Conservation (phyloP, 2,888 invertebrate species). For the Apomyelois bistriatella region DNA sequence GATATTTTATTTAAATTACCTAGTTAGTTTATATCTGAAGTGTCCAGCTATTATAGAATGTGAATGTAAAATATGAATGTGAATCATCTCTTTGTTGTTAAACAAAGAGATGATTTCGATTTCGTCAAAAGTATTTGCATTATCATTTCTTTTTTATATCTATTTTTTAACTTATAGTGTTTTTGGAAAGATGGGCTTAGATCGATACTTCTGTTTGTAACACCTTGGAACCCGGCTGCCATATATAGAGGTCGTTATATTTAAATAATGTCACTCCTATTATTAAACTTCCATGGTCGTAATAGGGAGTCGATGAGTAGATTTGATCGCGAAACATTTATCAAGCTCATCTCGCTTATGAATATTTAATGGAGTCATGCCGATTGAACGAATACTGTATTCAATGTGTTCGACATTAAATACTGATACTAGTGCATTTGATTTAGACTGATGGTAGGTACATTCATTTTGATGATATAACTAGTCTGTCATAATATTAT, state of each 20-base stretch:
- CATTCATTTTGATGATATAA: background rate
- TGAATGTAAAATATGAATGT: too few species aligned
- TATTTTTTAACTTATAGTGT: too few species aligned
- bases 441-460: constrained; percentile 9
- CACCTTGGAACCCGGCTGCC: too few species aligned
- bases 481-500: background rate
- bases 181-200: too few species aligned
- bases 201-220: too few species aligned
- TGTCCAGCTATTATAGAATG: too few species aligned
- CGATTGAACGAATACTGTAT: constrained; percentile 35
- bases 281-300: constrained; percentile 16
- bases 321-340: constrained; percentile 35
- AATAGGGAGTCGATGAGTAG: constrained; percentile 30
- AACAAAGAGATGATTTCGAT: too few species aligned
- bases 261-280: background rate
- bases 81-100: too few species aligned
- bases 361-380: constrained; percentile 48
- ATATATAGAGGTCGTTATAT: background rate
- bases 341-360: constrained; percentile 46
- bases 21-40: too few species aligned
- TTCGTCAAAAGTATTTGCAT: too few species aligned
- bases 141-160: too few species aligned
- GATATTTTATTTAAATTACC: constrained; percentile 38
- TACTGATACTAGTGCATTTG: constrained; percentile 23
- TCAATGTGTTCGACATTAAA: constrained; percentile 40